Percentiles rank a stretch among this genome's conserved stretches.
Evolutionary conservation across 53 echinoderm and acorn worm species (phyloP).

Genomic region (Arbacia lixula): DNA sequence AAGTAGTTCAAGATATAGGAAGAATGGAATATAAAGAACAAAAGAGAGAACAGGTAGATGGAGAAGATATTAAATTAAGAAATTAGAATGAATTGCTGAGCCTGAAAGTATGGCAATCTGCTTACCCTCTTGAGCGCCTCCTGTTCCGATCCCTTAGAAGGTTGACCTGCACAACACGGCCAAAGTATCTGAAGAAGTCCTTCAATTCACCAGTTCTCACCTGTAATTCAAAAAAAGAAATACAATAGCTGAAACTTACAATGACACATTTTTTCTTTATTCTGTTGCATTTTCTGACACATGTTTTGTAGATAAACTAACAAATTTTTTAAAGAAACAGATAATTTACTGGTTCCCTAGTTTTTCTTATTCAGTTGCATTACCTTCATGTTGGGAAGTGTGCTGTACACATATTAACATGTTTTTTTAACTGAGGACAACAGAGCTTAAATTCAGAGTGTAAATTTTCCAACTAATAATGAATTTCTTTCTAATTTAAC

Average conservation of each 20-base stretch:
- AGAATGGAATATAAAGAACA: too few relatives aligned
- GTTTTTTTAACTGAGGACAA: too few relatives aligned
- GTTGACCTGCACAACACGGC: slow-evolving; percentile 51
- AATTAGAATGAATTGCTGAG: too few relatives aligned
- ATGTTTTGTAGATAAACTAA: not conserved
- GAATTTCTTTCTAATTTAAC: too few relatives aligned
- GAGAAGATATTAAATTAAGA: too few relatives aligned
- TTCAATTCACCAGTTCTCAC: slow-evolving; percentile 53
- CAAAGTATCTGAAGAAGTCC: slow-evolving; percentile 53
- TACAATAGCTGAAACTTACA: not conserved
- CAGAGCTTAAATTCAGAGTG: too few relatives aligned
- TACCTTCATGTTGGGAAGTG: too few relatives aligned
- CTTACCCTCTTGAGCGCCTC: slow-evolving; percentile 61
- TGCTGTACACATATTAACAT: too few relatives aligned
- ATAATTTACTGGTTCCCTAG: not conserved
- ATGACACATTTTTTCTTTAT: too few relatives aligned
- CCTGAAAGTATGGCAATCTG: not conserved
- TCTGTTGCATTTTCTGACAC: not conserved
- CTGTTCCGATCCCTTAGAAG: slow-evolving; percentile 58
- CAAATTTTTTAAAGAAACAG: not conserved
- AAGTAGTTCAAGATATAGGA: too few relatives aligned
- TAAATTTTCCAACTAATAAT: too few relatives aligned
- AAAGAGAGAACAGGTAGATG: too few relatives aligned
- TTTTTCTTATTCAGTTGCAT: not conserved
- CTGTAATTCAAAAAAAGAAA: slow-evolving; percentile 13